phyloP scores from a whole-genome alignment of 2,888 invertebrate species.

The Ceramica pisi region DNA sequence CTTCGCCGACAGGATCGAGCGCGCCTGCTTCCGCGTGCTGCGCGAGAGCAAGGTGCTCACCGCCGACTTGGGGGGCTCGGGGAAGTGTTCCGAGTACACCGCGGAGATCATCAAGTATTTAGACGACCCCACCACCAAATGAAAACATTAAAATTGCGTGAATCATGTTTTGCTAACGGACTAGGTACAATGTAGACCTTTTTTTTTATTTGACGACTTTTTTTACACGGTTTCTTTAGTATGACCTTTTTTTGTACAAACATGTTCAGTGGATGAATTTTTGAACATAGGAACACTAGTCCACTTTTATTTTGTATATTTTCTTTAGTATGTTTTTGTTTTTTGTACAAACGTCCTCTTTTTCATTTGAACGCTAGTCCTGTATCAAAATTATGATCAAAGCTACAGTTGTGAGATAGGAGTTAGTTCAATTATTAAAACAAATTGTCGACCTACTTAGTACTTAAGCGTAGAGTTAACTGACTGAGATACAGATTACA shows the following conservation, averaged over 20 bases:
- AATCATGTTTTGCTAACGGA: slow-evolving; percentile 25
- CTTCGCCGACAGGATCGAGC: slow-evolving; percentile 95
- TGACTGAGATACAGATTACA: slow-evolving; percentile 26
- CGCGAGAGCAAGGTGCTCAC: slow-evolving; percentile 96
- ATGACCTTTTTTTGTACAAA: neutral
- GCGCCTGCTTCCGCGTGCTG: slow-evolving; percentile 96
- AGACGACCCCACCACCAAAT: slow-evolving; percentile 53
- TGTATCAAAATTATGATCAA: slow-evolving; percentile 22
- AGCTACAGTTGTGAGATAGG: slow-evolving; percentile 1
- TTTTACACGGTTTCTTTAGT: neutral
- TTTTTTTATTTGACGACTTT: neutral
- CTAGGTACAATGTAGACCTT: slow-evolving; percentile 16
- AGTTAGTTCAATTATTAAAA: slow-evolving; percentile 62
- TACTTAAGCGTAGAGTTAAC: slow-evolving; percentile 34
- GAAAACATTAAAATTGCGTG: neutral
- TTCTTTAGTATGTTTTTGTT: neutral
- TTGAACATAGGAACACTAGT: slow-evolving; percentile 24
- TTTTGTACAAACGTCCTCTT: neutral
- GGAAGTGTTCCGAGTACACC: slow-evolving; percentile 98
- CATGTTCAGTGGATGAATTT: too few relatives aligned
- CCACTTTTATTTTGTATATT: neutral
- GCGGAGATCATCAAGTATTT: slow-evolving; percentile 93
- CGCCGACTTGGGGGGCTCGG: slow-evolving; percentile 97
- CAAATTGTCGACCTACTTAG: slow-evolving; percentile 52
- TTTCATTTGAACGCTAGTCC: slow-evolving; percentile 35